These are phyloP conservation scores for Dasyornis broadbenti DNA, from an alignment of 2,113 vertebrate species.

Conservation along the genomic window DNA sequence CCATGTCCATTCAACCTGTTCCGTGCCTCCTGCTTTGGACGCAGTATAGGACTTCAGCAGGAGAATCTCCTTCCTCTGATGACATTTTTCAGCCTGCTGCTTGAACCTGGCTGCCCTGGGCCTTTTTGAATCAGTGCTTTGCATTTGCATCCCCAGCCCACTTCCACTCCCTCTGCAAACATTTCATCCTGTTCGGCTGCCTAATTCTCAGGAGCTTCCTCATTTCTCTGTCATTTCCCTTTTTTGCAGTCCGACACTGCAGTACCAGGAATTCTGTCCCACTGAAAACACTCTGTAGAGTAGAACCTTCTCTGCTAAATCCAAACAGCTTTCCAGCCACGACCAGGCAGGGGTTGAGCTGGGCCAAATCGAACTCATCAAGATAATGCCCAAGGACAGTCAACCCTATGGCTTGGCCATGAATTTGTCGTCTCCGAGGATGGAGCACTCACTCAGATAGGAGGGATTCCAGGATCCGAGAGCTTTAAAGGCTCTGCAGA, in stretches of 20 bases:
- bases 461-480: background rate
- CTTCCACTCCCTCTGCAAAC: background rate
- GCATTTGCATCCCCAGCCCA: background rate
- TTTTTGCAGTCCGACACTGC: background rate
- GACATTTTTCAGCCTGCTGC: background rate
- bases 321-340: background rate
- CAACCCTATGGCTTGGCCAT: fast-evolving
- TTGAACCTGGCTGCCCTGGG: background rate
- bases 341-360: background rate
- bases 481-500: background rate
- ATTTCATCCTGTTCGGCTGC: background rate
- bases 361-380: background rate
- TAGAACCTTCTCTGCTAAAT: background rate
- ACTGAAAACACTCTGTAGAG: background rate
- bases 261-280: background rate
- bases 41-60: background rate
- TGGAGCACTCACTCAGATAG: background rate
- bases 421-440: background rate
- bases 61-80: background rate
- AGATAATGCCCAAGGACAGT: background rate
- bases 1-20: fast-evolving
- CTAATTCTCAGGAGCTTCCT: background rate
- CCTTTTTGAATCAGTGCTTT: background rate
- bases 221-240: background rate
- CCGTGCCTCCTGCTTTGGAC: background rate